phyloP scores from a whole-genome alignment of 2,888 invertebrate species.

The Sturmia bella region DNA sequence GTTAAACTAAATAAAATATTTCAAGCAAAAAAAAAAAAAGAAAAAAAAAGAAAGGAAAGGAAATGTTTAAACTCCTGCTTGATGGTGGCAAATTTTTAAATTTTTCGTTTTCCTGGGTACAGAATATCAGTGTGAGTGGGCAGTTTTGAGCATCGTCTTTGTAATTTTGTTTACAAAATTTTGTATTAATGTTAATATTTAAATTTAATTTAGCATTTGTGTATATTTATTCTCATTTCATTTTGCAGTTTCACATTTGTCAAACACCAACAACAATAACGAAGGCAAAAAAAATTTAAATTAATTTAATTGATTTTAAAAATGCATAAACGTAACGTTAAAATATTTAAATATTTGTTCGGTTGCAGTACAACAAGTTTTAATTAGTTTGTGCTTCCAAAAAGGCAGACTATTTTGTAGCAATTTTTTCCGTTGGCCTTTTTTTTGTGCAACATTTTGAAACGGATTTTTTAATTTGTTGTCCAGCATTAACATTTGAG shows the following conservation, averaged over 20 bases:
- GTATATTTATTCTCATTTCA: constrained; percentile 74
- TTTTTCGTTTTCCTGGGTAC: neutral
- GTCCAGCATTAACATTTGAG: constrained; percentile 59
- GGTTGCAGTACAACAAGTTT: constrained; percentile 57
- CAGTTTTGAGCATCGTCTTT: constrained; percentile 50
- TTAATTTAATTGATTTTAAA: constrained; percentile 81
- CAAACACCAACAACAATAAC: neutral
- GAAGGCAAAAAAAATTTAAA: constrained; percentile 57
- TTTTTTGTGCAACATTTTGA: constrained; percentile 37
- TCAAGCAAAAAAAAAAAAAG: no score
- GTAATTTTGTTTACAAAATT: constrained; percentile 61
- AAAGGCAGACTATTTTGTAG: constrained; percentile 46
- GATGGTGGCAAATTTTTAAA: neutral
- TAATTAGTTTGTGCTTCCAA: constrained; percentile 66
- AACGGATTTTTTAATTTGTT: constrained; percentile 62
- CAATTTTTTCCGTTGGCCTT: constrained; percentile 19
- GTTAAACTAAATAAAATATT: constrained; percentile 52
- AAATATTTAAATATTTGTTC: constrained; percentile 72
- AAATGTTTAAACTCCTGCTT: neutral
- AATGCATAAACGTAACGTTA: constrained; percentile 76
- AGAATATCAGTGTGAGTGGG: neutral
- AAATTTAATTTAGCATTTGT: constrained; percentile 77
- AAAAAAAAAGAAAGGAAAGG: constrained; percentile 1
- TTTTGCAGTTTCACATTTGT: neutral
- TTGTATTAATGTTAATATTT: constrained; percentile 70